Base-by-base conservation (phyloP, 2,888 invertebrate species). In the Spatulosminthurus flaviceps region DNA sequence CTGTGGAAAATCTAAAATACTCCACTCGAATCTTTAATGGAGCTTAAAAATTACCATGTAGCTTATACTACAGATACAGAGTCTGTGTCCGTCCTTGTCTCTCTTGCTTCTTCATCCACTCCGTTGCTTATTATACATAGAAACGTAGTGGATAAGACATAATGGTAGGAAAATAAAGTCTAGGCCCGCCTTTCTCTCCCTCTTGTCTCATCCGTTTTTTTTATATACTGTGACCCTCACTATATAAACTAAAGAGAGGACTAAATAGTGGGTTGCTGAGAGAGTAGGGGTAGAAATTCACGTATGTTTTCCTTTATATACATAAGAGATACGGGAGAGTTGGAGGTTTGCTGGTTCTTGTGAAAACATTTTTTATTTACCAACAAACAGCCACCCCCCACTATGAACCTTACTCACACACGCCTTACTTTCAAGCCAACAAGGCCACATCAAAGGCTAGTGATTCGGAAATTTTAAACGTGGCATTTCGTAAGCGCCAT, bases 1-100 rank as follows among this genome's bases (percentile, higher is more conserved):
- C 71, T 78, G 69, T 71, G 61, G 67, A 51, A 76, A 76, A 74
- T 79, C 73, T 78, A 73, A 78, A 78, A 78, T 78, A 72, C 73
- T 77, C 70, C 60, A 77, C 71, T 66, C 66, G 79, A 74, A 79
- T 79, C 79, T 74, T 73, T 67, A 79, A 79, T 74, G 76, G 64
- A 76, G 70, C 76, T 24, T 67, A 66, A 29, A 77, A 41, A 64
- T 64, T 64, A 26, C 64, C 24, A 26, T 64, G 64, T 22, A 24
- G 13, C 26, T 1, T 4, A 9, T 22, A 13, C 21, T n/a, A n/a
- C n/a, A n/a, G n/a, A n/a, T n/a, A n/a, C n/a, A n/a, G n/a, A n/a
- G n/a, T n/a, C n/a, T n/a, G n/a, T n/a, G n/a, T n/a, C n/a, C n/a
- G n/a, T n/a, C n/a, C n/a, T n/a, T n/a, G n/a, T n/a, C n/a, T n/a